Evolutionary conservation across 2,113 vertebrate genomes (phyloP).

Genomic region (Empidonax alnorum): DNA sequence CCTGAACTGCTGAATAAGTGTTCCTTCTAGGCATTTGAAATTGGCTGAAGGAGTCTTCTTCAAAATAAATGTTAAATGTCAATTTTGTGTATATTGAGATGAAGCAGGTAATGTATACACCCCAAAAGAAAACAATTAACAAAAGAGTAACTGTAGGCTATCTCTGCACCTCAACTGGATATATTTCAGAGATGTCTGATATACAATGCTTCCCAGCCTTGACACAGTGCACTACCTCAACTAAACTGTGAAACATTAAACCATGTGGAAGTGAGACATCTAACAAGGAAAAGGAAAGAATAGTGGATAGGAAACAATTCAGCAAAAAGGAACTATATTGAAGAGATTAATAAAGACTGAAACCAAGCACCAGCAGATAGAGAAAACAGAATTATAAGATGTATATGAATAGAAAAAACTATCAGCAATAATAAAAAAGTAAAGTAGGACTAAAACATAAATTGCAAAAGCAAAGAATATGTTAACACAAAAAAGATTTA

Average conservation of each 20-base stretch:
- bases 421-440: background rate
- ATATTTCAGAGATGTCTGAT: background rate
- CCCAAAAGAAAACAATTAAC: background rate
- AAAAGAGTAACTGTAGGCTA: background rate
- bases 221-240: background rate
- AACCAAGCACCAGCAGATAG: background rate
- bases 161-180: background rate
- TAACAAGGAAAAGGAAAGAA: constrained; percentile 18
- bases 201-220: background rate
- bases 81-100: background rate
- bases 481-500: background rate
- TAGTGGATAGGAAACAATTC: background rate
- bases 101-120: background rate
- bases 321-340: background rate
- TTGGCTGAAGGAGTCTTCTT: background rate
- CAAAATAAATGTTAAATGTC: constrained; percentile 11
- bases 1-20: background rate
- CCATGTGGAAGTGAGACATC: background rate
- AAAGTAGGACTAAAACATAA: constrained; percentile 10
- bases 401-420: background rate
- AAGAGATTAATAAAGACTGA: background rate
- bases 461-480: background rate
- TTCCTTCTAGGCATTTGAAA: background rate
- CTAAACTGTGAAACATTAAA: constrained; percentile 5
- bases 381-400: constrained; percentile 4